A percentile compares a stretch with the other conserved stretches of the same genome.
Evolutionary conservation across 1,140 invertebrate species (phyloP).

Genomic region (Berghia stephanieae): DNA sequence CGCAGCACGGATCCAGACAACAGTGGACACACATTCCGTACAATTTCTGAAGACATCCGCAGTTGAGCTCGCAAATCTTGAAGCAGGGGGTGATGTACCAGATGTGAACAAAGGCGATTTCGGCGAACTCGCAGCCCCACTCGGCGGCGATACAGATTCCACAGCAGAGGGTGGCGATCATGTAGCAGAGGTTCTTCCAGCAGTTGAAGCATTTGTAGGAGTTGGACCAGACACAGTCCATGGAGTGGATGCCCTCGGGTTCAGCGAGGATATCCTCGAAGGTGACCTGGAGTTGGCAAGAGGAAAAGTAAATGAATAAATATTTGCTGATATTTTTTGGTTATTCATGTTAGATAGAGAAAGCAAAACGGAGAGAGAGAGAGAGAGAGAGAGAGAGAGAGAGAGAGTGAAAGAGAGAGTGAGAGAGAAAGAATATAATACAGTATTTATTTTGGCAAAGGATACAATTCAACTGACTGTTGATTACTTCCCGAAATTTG

Average conservation of each 20-base stretch:
- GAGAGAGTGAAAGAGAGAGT: too few relatives aligned
- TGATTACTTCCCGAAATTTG: too few relatives aligned
- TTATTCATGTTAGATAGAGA: too few relatives aligned
- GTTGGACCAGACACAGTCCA: constrained; percentile 79
- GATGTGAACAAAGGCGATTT: constrained; percentile 73
- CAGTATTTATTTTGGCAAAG: too few relatives aligned
- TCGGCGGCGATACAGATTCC: constrained; percentile 71
- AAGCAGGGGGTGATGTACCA: constrained; percentile 62
- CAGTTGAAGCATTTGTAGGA: constrained; percentile 77
- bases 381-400: too few relatives aligned
- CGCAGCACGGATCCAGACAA: constrained; percentile 44
- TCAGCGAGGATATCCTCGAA: constrained; percentile 84
- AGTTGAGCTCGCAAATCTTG: constrained; percentile 70
- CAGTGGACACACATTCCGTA: constrained; percentile 70
- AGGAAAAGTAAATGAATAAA: not conserved
- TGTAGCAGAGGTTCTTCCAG: constrained; percentile 79
- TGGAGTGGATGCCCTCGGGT: constrained; percentile 77
- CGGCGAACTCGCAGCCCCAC: constrained; percentile 78
- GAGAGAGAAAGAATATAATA: too few relatives aligned
- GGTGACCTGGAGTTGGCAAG: constrained; percentile 39
- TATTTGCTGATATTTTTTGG: too few relatives aligned
- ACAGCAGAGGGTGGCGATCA: constrained; percentile 74
- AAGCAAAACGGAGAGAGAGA: too few relatives aligned
- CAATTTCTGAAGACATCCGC: constrained; percentile 73
- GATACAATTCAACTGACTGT: too few relatives aligned